phyloP scores from a whole-genome alignment of 2,113 vertebrate genomes.

The Oceanodroma tethys region DNA sequence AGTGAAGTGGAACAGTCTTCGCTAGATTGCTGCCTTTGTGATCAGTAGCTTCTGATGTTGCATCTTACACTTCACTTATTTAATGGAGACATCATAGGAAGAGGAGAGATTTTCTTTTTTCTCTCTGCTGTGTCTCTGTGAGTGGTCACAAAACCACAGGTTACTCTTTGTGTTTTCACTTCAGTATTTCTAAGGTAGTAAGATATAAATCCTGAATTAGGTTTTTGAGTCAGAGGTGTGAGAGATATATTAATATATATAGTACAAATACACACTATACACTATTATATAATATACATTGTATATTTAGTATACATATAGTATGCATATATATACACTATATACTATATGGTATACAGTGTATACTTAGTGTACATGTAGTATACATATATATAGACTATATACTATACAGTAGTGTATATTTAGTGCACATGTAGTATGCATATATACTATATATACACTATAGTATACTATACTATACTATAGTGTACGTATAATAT shows the following conservation, averaged over 20 bases:
- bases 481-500: not conserved
- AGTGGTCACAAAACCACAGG: not conserved
- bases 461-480: not conserved
- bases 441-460: not conserved
- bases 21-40: not conserved
- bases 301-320: not conserved
- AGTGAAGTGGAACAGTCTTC: not conserved
- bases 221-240: not conserved
- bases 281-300: not conserved
- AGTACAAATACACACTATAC: not conserved
- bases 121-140: not conserved
- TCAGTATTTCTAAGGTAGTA: not conserved
- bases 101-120: not conserved
- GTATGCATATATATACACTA: not conserved
- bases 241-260: not conserved
- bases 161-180: not conserved
- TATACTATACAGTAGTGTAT: not conserved
- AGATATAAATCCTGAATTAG: not conserved
- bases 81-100: not conserved
- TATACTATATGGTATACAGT: no score
- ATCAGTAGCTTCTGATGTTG: not conserved
- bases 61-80: not conserved
- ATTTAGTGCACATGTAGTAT: not conserved
- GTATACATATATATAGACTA: not conserved
- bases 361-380: not conserved